phyloP scores from a whole-genome alignment of 2,797 vertebrate species.

The Synanceia verrucosa region DNA sequence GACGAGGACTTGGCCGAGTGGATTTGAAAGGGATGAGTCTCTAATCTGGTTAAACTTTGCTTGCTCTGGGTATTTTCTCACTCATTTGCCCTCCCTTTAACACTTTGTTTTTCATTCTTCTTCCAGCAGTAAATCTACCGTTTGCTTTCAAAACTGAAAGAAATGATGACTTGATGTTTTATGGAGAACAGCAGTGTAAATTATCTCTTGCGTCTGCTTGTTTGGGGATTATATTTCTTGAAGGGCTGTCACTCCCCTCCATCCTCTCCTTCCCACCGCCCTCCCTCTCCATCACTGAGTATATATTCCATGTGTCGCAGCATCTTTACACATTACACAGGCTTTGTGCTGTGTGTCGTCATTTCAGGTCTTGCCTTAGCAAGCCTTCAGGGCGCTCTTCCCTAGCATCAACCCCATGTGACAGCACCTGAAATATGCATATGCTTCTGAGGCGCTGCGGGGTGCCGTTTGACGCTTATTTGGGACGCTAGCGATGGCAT shows the following conservation, averaged over 20 bases:
- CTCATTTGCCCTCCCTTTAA: slow-evolving; percentile 48
- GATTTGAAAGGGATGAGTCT: slow-evolving; percentile 81
- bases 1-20: slow-evolving; percentile 65
- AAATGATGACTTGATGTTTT: slow-evolving; percentile 57
- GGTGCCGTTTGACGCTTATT: slow-evolving; percentile 57
- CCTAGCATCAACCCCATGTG: slow-evolving; percentile 49
- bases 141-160: slow-evolving; percentile 40
- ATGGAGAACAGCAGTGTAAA: slow-evolving; percentile 30
- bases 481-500: slow-evolving; percentile 60
- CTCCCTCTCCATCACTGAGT: not conserved
- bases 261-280: not conserved
- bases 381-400: slow-evolving; percentile 24
- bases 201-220: slow-evolving; percentile 48
- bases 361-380: slow-evolving; percentile 37
- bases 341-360: slow-evolving; percentile 57
- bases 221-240: slow-evolving; percentile 54
- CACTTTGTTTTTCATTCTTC: slow-evolving; percentile 11
- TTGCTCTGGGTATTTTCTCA: slow-evolving; percentile 76
- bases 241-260: slow-evolving; percentile 22
- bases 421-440: slow-evolving; percentile 81
- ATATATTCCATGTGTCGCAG: slow-evolving; percentile 40
- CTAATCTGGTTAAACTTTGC: slow-evolving; percentile 84
- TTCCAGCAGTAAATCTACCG: slow-evolving; percentile 8
- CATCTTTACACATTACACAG: slow-evolving; percentile 47
- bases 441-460: slow-evolving; percentile 39